Percentiles rank a stretch among this genome's conserved stretches.
Evolutionary conservation across 2,888 invertebrate species (phyloP).

Genomic region (Drosophila infuscata): DNA sequence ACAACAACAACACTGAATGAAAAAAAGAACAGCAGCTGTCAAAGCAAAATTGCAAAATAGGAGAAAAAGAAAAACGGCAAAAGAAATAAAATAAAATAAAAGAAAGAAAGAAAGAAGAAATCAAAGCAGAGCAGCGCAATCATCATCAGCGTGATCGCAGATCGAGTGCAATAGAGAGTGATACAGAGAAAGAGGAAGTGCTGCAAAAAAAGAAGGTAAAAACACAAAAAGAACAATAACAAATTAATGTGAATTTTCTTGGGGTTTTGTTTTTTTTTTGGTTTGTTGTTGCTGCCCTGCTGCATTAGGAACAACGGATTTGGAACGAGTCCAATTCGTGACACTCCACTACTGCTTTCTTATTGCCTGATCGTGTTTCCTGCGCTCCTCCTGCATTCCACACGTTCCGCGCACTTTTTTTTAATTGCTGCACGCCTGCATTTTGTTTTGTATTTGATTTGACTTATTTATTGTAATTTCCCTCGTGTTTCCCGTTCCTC

Average conservation of each 20-base stretch:
- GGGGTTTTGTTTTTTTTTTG: not conserved
- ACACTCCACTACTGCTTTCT: slow-evolving; percentile 2
- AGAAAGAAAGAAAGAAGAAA: slow-evolving; percentile 14
- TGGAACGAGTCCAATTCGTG: slow-evolving; percentile 8
- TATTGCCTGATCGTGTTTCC: slow-evolving; percentile 9
- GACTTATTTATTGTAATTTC: slow-evolving; percentile 50
- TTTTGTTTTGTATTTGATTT: slow-evolving; percentile 3
- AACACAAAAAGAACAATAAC: slow-evolving; percentile 39
- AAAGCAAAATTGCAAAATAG: slow-evolving; percentile 39
- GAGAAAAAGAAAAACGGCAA: slow-evolving; percentile 38
- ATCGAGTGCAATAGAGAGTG: slow-evolving; percentile 1
- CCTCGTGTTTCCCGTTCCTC: slow-evolving; percentile 4
- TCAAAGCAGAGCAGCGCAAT: slow-evolving; percentile 10
- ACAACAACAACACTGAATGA: slow-evolving; percentile 18
- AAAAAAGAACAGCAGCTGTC: slow-evolving; percentile 58
- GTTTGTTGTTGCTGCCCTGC: slow-evolving; percentile 3
- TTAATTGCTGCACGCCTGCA: slow-evolving; percentile 18
- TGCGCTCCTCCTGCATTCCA: slow-evolving; percentile 3
- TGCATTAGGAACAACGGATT: slow-evolving; percentile 24
- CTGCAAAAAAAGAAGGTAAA: slow-evolving; percentile 33
- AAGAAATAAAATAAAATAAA: slow-evolving; percentile 41
- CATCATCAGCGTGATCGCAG: slow-evolving; percentile 37
- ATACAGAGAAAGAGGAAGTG: slow-evolving; percentile 5
- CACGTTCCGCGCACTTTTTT: slow-evolving; percentile 11
- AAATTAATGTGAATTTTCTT: slow-evolving; percentile 18